A percentile compares a stretch with the other conserved stretches of the same genome.
phyloP scores from a whole-genome alignment of 2,797 vertebrate genomes.

The Pangasius macronema region DNA sequence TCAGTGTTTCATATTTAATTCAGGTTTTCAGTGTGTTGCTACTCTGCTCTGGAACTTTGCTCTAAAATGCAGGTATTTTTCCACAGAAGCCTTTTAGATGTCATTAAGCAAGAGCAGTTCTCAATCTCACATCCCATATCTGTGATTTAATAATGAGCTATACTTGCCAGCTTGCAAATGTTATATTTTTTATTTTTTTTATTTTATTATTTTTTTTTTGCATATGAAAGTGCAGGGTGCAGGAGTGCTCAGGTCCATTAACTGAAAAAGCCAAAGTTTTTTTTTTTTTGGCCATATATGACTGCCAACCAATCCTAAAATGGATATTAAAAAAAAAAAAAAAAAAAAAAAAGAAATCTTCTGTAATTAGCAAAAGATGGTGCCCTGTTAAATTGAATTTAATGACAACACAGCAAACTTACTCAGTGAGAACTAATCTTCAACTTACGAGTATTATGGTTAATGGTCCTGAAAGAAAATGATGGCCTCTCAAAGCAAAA shows the following conservation, averaged over 20 bases:
- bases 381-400: conserved; percentile 78
- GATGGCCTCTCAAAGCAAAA: conserved; percentile 80
- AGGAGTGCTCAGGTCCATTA: conserved; percentile 41
- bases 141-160: conserved; percentile 75
- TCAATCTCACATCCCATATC: conserved; percentile 61
- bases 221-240: conserved; percentile 56
- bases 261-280: conserved; percentile 24
- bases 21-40: conserved; percentile 74
- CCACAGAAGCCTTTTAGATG: conserved; percentile 72
- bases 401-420: conserved; percentile 77
- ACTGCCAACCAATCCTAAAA: conserved; percentile 55
- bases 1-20: conserved; percentile 82
- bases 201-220: conserved; percentile 40
- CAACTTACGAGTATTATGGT: conserved; percentile 74
- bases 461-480: conserved; percentile 81
- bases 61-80: conserved; percentile 77
- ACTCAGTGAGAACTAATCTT: conserved; percentile 74
- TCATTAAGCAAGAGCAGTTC: conserved; percentile 73
- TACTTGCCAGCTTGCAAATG: conserved; percentile 68
- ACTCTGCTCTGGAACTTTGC: conserved; percentile 58
- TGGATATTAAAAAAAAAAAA: conserved; percentile 45
- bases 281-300: conserved; percentile 8
- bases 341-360: conserved; percentile 52
- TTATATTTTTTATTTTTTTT: conserved; percentile 48
- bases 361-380: conserved; percentile 73